phyloP scores from a whole-genome alignment of 2,888 invertebrate genomes.

The Pyrochroa serraticornis region DNA sequence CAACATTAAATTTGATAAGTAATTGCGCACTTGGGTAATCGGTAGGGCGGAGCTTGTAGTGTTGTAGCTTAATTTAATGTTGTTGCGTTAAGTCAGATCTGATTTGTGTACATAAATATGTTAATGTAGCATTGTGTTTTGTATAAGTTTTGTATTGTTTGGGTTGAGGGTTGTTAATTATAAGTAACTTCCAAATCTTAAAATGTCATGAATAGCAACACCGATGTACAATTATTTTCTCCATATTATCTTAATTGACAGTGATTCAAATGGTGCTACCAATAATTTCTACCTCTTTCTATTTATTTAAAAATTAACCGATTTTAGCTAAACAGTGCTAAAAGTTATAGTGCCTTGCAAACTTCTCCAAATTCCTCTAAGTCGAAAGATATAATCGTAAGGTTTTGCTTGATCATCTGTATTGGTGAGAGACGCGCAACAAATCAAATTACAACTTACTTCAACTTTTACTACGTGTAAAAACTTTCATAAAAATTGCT shows the following conservation, averaged over 20 bases:
- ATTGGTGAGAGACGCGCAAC: no score
- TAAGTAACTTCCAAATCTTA: neutral
- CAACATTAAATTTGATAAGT: neutral
- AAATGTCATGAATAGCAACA: constrained; percentile 1
- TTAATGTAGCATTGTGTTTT: neutral
- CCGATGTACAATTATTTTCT: neutral
- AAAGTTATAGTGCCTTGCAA: neutral
- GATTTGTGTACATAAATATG: no score
- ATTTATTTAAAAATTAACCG: neutral
- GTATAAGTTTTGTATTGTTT: neutral
- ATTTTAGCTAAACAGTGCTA: neutral
- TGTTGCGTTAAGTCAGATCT: no score
- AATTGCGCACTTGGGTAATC: neutral
- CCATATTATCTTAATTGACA: neutral
- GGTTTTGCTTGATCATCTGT: neutral
- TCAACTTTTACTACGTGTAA: no score
- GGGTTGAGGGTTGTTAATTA: neutral
- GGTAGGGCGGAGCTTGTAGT: neutral
- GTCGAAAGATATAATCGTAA: neutral
- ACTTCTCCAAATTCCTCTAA: neutral
- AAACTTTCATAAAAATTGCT: no score
- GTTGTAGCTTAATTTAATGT: no score
- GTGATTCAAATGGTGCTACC: neutral
- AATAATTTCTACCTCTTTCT: neutral
- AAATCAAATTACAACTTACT: no score